Percentiles rank a stretch among this genome's conserved stretches.
Conservation (phyloP, 2,113 vertebrate species). For the Gavia stellata region DNA sequence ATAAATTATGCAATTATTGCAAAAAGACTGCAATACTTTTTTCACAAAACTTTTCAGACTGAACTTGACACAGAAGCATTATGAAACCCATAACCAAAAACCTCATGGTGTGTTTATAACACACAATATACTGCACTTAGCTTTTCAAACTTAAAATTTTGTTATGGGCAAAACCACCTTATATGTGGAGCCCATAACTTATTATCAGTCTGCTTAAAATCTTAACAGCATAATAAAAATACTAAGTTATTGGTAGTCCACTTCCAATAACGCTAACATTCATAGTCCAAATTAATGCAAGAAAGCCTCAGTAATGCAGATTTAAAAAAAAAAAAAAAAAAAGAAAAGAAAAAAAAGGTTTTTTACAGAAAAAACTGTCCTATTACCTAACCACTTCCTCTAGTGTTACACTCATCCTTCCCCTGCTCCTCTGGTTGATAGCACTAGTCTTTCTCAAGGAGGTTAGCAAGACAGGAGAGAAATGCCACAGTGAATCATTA, state of each 20-base stretch:
- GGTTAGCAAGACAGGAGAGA: not conserved
- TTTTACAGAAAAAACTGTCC: not conserved
- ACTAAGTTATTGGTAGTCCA: not conserved
- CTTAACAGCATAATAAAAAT: not conserved
- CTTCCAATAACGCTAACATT: not conserved
- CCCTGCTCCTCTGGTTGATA: not conserved
- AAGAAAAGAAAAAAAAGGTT: no score
- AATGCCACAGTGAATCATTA: not conserved
- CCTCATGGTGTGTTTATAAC: not conserved
- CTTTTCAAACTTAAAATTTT: not conserved
- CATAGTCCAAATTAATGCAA: not conserved
- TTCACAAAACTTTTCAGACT: not conserved
- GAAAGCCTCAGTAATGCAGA: not conserved
- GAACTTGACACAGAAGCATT: not conserved
- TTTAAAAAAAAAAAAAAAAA: no score
- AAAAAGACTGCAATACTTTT: not conserved
- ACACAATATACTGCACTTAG: not conserved
- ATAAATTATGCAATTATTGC: not conserved
- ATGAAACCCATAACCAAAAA: not conserved
- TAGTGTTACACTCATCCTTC: not conserved
- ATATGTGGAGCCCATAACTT: not conserved
- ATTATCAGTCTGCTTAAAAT: not conserved
- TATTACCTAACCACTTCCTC: not conserved
- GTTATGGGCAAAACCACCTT: not conserved
- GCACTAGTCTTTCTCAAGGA: not conserved